Evolutionary conservation across 2,113 vertebrate genomes (phyloP), one percentile per base, ranked within the genome.

Genomic region (Mesoclemmys tuberculata): DNA sequence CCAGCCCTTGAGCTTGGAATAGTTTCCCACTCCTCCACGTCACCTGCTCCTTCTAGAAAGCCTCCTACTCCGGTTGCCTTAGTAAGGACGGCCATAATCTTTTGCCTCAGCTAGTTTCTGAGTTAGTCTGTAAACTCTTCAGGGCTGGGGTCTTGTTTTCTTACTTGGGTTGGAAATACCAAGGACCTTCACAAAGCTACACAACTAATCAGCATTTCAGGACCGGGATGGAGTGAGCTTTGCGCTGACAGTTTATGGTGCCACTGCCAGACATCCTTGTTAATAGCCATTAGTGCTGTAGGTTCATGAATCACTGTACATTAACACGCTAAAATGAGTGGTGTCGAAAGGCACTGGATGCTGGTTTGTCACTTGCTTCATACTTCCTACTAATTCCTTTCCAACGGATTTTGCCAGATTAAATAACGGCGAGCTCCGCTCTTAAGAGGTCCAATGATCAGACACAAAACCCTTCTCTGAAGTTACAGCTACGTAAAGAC

Each of bases 391-490:
- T n/a, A 89, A 54, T 75, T 84, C 52, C 64, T 95, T 27, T 92
- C 89, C 92, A 64, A 84, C 78, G 82, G 68, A 92, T 90, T 92
- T 90, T 84, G 95, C 96, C 96, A 92, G 92, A 94, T 26, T 96
- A 88, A 80, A 35, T n/a, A 44, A n/a, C 9, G 0, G 61, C 35
- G 26, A 64, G 79, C 81, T 61, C 10, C 12, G 74, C 46, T 75
- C 92, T 86, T 83, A 93, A 92, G 94, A 95, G 85, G 91, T 51
- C 92, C 90, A 75, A 54, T 18, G 41, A 12, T 26, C 71, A 10
- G 10, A 3, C 9, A 10, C 74, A 75, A 44, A 64, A 49, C 41
- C 74, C 35, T 71, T 92, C 78, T 26, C 64, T 46, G 52, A 68
- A 87, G 92, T 86, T 8, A 48, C 38, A 38, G 71, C 55, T 75